Base-by-base conservation (phyloP, 2,888 invertebrate species). In the Apomyelois bistriatella region DNA sequence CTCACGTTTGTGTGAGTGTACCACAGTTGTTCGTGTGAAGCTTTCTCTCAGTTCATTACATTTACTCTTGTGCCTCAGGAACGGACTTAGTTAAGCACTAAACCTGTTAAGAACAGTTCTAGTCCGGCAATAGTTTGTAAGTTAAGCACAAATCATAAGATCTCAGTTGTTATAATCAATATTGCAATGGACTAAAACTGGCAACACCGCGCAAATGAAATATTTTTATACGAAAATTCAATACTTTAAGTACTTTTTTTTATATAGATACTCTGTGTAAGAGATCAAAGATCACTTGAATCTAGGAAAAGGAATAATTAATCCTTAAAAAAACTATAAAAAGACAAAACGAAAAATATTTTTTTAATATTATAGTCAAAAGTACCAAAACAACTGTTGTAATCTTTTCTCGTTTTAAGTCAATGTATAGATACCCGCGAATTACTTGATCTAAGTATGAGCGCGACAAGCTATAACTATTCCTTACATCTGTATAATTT, bases 81-180 rank as follows among this genome's bases (percentile, higher is more conserved):
- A n/a, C n/a, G n/a, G n/a, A n/a, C n/a, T n/a, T n/a, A 22, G 5
- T 22, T 2, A 5, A 22, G 22, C 22, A 22, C 22, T 22, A 22
- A 3, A 22, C 22, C 2, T 22, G 22, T 32, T 36, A 6, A 9
- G 6, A 32, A 46, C 9, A 16, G 35, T 43, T 52, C 42, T 52
- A 43, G 43, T 35, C 15, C 52, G 43, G 52, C 43, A 52, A 52
- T 52, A 51, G 42, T 43, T 42, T 36, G 36, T 43, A 13, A 35
- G 36, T 43, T 52, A 43, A 36, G 28, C 36, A 43, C 43, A 43
- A 43, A 37, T 15, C 13, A 2, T 43, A 43, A 52, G 52, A 52
- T 52, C 52, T 52, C 52, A 52, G 8, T 51, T 41, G 9, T 38
- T 9, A 3, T 37, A 37, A 12, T 10, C 2, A 37, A 51, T 51